These are phyloP conservation scores for Rhodophaea formosa DNA, from an alignment of 2,888 invertebrate genomes.

Conservation along the genomic window DNA sequence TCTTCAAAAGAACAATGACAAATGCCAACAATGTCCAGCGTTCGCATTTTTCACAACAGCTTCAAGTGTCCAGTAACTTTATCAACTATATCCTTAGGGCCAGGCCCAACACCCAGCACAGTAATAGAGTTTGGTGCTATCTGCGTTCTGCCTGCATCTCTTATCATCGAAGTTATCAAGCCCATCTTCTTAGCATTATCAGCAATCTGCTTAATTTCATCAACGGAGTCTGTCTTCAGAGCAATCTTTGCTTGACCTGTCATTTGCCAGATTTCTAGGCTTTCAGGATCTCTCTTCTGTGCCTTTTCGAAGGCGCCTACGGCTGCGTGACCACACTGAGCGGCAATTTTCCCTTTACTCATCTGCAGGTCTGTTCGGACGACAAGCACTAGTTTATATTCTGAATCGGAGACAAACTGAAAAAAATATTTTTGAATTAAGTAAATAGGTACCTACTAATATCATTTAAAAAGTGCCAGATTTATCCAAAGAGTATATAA, in stretches of 20 bases:
- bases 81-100: conserved; percentile 87
- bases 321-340: conserved; percentile 97
- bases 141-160: conserved; percentile 97
- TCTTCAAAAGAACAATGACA: neutral
- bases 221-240: conserved; percentile 89
- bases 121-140: conserved; percentile 93
- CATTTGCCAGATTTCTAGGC: conserved; percentile 80
- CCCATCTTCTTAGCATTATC: conserved; percentile 85
- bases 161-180: conserved; percentile 87
- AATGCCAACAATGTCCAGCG: neutral
- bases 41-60: conserved; percentile 81
- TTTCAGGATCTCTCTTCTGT: conserved; percentile 80
- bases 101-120: conserved; percentile 96
- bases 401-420: conserved; percentile 70
- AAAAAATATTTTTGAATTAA: conserved; percentile 33
- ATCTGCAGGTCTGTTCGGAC: conserved; percentile 95
- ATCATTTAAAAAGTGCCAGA: too few relatives aligned
- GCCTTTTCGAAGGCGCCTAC: conserved; percentile 91
- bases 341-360: conserved; percentile 97
- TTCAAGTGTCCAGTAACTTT: conserved; percentile 93
- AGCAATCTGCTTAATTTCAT: conserved; percentile 85
- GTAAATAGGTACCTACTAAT: neutral
- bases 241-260: conserved; percentile 94
- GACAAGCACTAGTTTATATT: conserved; percentile 91
- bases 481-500: too few relatives aligned